Percentiles rank a stretch among this genome's conserved stretches.
phyloP scores from a whole-genome alignment of 53 echinoderm and acorn worm species.

The Astropecten irregularis region DNA sequence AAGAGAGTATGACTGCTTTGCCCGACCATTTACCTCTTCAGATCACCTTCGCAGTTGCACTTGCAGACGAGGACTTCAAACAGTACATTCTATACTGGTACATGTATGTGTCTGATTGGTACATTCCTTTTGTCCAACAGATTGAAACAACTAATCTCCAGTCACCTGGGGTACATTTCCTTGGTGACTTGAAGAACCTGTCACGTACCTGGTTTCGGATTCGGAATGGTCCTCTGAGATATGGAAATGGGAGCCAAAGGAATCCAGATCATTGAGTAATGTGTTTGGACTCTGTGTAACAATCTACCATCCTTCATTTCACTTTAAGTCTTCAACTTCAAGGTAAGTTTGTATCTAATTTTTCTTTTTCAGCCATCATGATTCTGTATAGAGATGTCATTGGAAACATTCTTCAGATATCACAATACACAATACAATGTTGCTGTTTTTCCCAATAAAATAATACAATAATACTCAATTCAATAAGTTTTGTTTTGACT shows the following conservation, averaged over 20 bases:
- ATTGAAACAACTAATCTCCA: background rate
- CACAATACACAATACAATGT: too few species aligned
- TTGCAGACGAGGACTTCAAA: too few species aligned
- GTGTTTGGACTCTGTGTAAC: too few species aligned
- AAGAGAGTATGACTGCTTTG: too few species aligned
- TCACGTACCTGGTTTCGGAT: background rate
- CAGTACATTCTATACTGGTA: too few species aligned
- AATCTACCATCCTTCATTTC: background rate
- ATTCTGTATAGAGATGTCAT: background rate
- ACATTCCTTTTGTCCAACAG: background rate
- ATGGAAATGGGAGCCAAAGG: background rate
- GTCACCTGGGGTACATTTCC: too few species aligned
- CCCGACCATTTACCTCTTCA: too few species aligned
- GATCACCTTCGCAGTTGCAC: too few species aligned
- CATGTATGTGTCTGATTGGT: too few species aligned
- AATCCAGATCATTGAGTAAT: background rate
- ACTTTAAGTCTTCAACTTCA: background rate
- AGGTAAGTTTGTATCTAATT: background rate
- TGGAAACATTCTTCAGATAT: background rate
- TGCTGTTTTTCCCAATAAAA: too few species aligned
- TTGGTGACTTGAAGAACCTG: background rate
- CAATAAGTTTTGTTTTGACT: too few species aligned
- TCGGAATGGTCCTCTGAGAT: background rate
- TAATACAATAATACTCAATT: too few species aligned
- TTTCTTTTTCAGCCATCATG: background rate